Conservation (phyloP, 1,140 invertebrate species). For the Zaprionus inermis region DNA sequence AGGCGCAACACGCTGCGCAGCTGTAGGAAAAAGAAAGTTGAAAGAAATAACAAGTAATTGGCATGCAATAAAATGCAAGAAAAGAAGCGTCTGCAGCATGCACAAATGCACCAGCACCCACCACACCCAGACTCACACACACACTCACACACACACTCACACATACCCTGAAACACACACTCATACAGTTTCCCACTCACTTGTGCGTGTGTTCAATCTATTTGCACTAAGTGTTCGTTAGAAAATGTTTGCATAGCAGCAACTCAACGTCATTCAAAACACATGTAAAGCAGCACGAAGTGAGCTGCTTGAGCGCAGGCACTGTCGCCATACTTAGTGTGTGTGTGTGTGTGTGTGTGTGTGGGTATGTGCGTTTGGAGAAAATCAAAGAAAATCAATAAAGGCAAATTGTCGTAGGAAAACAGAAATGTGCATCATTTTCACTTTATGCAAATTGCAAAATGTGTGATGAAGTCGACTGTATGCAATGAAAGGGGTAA, state of each 20-base stretch:
- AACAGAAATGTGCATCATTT: slow-evolving; percentile 83
- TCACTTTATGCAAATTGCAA: slow-evolving; percentile 82
- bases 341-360: slow-evolving; percentile 17
- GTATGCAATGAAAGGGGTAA: not conserved
- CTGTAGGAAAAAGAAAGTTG: slow-evolving; percentile 34
- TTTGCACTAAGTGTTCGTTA: slow-evolving; percentile 82
- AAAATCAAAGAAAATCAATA: slow-evolving; percentile 82
- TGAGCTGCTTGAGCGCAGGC: slow-evolving; percentile 47
- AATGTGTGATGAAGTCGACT: slow-evolving; percentile 76
- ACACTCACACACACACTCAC: not conserved
- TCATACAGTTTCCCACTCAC: slow-evolving; percentile 4
- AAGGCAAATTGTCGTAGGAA: slow-evolving; percentile 78
- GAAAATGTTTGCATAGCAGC: slow-evolving; percentile 83
- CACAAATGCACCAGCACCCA: slow-evolving; percentile 8
- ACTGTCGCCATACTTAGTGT: slow-evolving; percentile 17
- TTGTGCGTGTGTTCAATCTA: slow-evolving; percentile 66
- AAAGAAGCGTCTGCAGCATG: slow-evolving; percentile 32
- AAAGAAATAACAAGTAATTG: slow-evolving; percentile 76
- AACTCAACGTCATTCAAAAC: slow-evolving; percentile 81
- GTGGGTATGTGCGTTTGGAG: slow-evolving; percentile 32
- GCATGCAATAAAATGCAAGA: slow-evolving; percentile 62
- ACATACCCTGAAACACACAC: slow-evolving; percentile 30
- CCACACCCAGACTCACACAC: slow-evolving; percentile 13
- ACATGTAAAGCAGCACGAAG: slow-evolving; percentile 67
- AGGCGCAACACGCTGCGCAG: slow-evolving; percentile 48